A percentile compares a stretch with the other conserved stretches of the same genome.
Conservation (phyloP, 2,797 vertebrate species). For the Gobionotothen gibberifrons region DNA sequence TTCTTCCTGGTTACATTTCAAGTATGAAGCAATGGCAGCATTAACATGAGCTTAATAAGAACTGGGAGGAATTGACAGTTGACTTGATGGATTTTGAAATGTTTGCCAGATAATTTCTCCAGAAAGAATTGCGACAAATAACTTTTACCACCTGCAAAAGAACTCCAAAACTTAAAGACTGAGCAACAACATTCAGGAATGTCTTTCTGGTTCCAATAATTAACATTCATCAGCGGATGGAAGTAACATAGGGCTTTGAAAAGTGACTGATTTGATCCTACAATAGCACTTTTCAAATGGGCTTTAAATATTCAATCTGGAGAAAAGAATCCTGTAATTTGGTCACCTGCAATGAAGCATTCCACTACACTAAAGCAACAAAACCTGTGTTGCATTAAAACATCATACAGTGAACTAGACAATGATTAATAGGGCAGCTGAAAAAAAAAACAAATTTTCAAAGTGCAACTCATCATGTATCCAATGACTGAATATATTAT, state of each 20-base stretch:
- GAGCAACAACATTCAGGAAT: slow-evolving; percentile 74
- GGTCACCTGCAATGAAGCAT: slow-evolving; percentile 68
- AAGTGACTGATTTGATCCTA: slow-evolving; percentile 33
- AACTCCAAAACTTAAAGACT: slow-evolving; percentile 30
- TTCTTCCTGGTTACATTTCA: slow-evolving; percentile 36
- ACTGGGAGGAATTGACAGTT: slow-evolving; percentile 15
- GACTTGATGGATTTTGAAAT: slow-evolving; percentile 19
- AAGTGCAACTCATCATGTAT: slow-evolving; percentile 66
- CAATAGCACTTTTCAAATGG: slow-evolving; percentile 36
- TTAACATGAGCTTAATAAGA: slow-evolving; percentile 35
- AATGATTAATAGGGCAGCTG: slow-evolving; percentile 44
- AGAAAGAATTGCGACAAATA: slow-evolving; percentile 6
- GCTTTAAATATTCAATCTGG: slow-evolving; percentile 35
- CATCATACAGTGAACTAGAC: slow-evolving; percentile 59
- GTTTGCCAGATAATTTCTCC: slow-evolving; percentile 17
- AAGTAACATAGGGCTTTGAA: slow-evolving; percentile 29
- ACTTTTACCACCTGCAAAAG: slow-evolving; percentile 7
- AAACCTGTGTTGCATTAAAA: slow-evolving; percentile 61
- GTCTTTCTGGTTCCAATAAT: slow-evolving; percentile 66
- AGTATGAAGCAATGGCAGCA: slow-evolving; percentile 41
- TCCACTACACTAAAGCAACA: slow-evolving; percentile 63
- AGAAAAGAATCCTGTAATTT: slow-evolving; percentile 54
- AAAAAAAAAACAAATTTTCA: slow-evolving; percentile 23
- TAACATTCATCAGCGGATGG: slow-evolving; percentile 24
- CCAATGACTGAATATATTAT: slow-evolving; percentile 58